phyloP scores from a whole-genome alignment of 2,888 invertebrate species.

The Steinernema scapterisci region DNA sequence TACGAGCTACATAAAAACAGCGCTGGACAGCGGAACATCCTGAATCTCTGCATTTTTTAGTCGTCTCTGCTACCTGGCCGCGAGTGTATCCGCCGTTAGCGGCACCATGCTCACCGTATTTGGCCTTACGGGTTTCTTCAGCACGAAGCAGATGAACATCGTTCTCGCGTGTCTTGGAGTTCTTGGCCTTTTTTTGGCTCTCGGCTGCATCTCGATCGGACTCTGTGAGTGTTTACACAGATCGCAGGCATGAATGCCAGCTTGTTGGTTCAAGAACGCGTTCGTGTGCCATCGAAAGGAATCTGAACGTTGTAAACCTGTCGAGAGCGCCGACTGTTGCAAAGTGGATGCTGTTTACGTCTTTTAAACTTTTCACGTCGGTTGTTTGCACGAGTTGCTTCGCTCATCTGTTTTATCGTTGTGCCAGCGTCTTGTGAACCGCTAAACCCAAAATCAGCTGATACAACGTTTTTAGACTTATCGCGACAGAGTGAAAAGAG shows the following conservation, averaged over 20 bases:
- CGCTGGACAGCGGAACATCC: no score
- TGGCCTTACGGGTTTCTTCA: constrained; percentile 25
- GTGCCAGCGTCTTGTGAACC: no score
- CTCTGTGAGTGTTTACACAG: constrained; percentile 21
- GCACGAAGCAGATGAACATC: constrained; percentile 30
- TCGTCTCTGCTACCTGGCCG: background rate
- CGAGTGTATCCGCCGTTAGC: constrained; percentile 15
- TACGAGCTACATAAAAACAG: no score
- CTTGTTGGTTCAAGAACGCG: background rate
- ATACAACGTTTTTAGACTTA: constrained; percentile 23
- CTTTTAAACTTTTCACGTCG: constrained; percentile 1
- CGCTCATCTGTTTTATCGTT: background rate
- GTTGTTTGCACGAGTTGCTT: background rate
- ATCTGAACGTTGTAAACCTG: background rate
- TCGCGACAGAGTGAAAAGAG: constrained; percentile 21
- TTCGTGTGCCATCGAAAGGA: background rate
- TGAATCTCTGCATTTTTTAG: background rate
- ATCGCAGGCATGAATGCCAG: background rate
- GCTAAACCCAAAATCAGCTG: constrained; percentile 4
- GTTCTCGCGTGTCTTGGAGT: constrained; percentile 3
- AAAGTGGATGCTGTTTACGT: background rate
- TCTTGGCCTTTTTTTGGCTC: constrained; percentile 18
- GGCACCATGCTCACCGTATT: constrained; percentile 24
- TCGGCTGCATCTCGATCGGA: constrained; percentile 23
- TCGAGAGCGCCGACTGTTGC: background rate